Evolutionary conservation across 2,888 invertebrate species (phyloP).

Genomic region (Globia sparganii): DNA sequence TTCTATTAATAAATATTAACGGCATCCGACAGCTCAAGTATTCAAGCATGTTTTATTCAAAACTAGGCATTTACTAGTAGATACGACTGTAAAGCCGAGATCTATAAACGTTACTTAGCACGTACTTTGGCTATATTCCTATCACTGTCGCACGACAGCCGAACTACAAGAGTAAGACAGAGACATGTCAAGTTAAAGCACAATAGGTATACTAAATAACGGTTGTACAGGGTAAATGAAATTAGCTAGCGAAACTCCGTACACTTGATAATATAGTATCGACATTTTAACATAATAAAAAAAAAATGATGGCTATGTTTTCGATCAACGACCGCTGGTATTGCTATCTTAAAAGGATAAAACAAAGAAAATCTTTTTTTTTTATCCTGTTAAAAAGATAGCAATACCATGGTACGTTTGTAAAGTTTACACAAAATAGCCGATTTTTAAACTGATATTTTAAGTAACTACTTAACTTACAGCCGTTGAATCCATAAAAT

Average conservation of each 20-base stretch:
- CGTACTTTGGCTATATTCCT: not conserved
- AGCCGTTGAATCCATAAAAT: too few relatives aligned
- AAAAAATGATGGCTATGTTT: not conserved
- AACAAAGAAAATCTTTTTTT: too few relatives aligned
- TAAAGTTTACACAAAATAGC: not conserved
- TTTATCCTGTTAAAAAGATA: too few relatives aligned
- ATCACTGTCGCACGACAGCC: too few relatives aligned
- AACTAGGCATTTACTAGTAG: not conserved
- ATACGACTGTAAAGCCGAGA: not conserved
- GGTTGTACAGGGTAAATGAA: not conserved
- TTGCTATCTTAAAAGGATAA: too few relatives aligned
- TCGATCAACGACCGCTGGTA: not conserved
- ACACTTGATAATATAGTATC: not conserved
- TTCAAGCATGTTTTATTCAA: not conserved
- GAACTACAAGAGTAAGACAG: not conserved
- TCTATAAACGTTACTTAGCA: not conserved
- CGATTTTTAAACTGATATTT: not conserved
- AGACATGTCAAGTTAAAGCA: not conserved
- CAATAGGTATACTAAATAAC: not conserved
- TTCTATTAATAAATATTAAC: not conserved
- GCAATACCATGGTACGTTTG: too few relatives aligned
- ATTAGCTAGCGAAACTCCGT: not conserved
- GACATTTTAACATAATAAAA: not conserved
- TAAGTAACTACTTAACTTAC: too few relatives aligned
- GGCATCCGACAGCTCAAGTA: not conserved